Base-by-base conservation (phyloP, 2,888 invertebrate genomes). In the Drosophila atripex region DNA sequence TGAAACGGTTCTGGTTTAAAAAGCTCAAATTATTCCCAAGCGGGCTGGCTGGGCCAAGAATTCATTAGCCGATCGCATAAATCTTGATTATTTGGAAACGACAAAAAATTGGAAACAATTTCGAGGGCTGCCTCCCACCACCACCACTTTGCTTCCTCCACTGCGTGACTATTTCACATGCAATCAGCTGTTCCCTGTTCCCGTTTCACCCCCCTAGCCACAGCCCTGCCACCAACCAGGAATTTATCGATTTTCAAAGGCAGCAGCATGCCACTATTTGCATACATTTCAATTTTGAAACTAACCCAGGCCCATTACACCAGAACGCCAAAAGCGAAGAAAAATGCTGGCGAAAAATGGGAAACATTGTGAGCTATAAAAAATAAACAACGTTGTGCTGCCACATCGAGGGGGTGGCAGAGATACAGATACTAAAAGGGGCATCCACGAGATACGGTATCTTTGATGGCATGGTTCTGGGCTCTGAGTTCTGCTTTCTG, bases 381-480 rank as follows among this genome's bases (percentile, higher is more conserved):
- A 59, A 51, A 63, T 38, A 43, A 21, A 21, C 21, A 21, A 21
- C 65, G 45, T 77, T 35, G 35, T 35, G 68, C 73, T 69, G 38
- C 32, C 53, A 57, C 18, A 25, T n/a, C 28, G 21, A 11, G 16
- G 11, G 11, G n/a, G 50, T 18, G 41, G 41, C 1, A 16, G 58
- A 52, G 47, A 58, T 63, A 55, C 63, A 43, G 65, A 73, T 51
- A 57, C 51, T 30, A 12, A 54, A 45, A 23, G 66, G 51, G 70
- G 75, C 73, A 83, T 85, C 82, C 59, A 73, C 63, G 76, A 86
- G 85, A 86, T 86, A 82, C 70, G 59, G 50, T 60, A 56, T 32
- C 64, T 56, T 55, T 59, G 45, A 60, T 43, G 43, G 53, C 23
- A 54, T 49, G 64, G 38, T 46, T 53, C 53, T 43, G 9, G 28